phyloP scores from a whole-genome alignment of 2,113 vertebrate species.

The Engraulis encrasicolus region DNA sequence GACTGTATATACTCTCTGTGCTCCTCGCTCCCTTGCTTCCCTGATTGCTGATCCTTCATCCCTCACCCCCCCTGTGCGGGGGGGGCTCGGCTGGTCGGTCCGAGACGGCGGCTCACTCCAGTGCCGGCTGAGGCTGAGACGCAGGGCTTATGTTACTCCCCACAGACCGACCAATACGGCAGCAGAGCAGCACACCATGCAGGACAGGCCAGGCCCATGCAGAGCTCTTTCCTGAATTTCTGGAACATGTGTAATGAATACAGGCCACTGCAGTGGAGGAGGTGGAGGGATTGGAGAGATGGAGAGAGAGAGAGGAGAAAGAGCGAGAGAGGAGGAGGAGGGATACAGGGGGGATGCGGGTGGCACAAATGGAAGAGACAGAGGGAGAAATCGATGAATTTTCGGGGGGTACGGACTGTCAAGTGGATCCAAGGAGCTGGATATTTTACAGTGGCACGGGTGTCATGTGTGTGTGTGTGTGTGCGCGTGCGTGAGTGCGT shows the following conservation, averaged over 20 bases:
- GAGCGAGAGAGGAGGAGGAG: conserved; percentile 38
- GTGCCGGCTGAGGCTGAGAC: not conserved
- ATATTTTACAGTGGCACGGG: conserved; percentile 10
- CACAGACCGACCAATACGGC: conserved; percentile 41
- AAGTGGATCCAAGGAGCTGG: not conserved
- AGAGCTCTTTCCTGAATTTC: conserved; percentile 16
- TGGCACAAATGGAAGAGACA: conserved; percentile 42
- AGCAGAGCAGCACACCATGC: too few species aligned
- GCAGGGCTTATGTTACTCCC: conserved; percentile 40
- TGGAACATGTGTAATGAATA: conserved; percentile 45
- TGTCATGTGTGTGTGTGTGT: not conserved
- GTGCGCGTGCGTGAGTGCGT: too few species aligned
- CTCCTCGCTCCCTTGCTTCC: too few species aligned
- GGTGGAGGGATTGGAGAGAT: conserved; percentile 42
- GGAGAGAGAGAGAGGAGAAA: conserved; percentile 38
- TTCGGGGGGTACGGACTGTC: not conserved
- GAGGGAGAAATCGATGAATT: conserved; percentile 28
- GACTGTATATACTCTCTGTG: too few species aligned
- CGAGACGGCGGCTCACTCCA: not conserved
- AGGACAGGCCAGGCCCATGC: conserved; percentile 42
- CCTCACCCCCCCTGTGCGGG: not conserved
- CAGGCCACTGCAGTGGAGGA: conserved; percentile 44
- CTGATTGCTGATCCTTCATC: too few species aligned
- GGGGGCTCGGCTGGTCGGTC: too few species aligned
- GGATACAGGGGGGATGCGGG: conserved; percentile 10